phyloP scores from a whole-genome alignment of 2,113 vertebrate species.

The Piprites chloris region DNA sequence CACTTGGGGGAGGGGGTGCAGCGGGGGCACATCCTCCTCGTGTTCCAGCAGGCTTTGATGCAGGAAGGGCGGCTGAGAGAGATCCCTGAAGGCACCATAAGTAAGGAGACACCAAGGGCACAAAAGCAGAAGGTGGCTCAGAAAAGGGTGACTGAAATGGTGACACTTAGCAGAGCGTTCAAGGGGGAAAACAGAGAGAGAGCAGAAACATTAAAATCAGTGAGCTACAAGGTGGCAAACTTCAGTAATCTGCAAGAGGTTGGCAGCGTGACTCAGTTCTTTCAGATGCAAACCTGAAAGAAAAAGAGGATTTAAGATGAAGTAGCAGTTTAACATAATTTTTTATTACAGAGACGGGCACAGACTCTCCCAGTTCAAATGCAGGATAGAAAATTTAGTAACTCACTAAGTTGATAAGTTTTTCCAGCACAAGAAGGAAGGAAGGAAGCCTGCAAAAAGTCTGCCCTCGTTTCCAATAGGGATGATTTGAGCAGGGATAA shows the following conservation, averaged over 20 bases:
- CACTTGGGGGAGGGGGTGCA: neutral
- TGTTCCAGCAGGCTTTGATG: neutral
- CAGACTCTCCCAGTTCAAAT: neutral
- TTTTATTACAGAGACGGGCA: neutral
- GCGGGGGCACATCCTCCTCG: neutral
- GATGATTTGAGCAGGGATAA: neutral
- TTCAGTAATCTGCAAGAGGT: neutral
- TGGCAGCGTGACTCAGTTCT: neutral
- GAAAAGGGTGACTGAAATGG: neutral
- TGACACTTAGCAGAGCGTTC: neutral
- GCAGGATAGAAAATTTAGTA: neutral
- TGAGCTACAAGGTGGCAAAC: neutral
- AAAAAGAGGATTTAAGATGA: neutral
- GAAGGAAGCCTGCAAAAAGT: conserved; percentile 1
- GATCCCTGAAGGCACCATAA: neutral
- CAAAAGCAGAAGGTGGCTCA: neutral
- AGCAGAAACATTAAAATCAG: neutral
- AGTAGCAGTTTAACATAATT: neutral
- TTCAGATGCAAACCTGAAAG: neutral
- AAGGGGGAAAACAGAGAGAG: neutral
- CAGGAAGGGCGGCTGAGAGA: neutral
- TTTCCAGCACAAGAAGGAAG: neutral
- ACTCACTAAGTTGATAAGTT: neutral
- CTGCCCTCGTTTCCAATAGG: neutral
- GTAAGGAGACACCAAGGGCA: neutral